These are phyloP conservation scores for Pygathrix nemaeus DNA, from an alignment of 2,113 vertebrate species.

Conservation along the genomic window DNA sequence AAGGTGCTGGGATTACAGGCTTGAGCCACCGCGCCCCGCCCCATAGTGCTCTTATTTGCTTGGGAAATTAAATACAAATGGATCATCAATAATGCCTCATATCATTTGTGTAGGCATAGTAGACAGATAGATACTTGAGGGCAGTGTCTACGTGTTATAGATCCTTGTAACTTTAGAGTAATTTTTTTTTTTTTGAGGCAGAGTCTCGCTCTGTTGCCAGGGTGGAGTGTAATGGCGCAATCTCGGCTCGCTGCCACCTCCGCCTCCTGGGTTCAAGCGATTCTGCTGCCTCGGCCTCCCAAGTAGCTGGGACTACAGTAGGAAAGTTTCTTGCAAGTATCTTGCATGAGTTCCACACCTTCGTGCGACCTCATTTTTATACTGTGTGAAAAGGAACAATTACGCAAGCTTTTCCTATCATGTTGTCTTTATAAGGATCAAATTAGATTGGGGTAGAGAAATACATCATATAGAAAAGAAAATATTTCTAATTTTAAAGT, in stretches of 20 bases:
- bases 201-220: too few relatives aligned
- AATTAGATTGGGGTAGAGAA: not conserved
- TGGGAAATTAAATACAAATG: constrained; percentile 7
- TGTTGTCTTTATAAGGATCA: not conserved
- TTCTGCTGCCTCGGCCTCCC: too few relatives aligned
- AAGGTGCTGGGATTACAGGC: too few relatives aligned
- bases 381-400: not conserved
- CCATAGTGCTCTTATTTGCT: not conserved
- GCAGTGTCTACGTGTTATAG: not conserved
- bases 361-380: not conserved
- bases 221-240: too few relatives aligned
- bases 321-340: not conserved
- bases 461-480: not conserved
- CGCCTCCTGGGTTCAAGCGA: too few relatives aligned
- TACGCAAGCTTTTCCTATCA: not conserved
- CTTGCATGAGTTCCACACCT: not conserved
- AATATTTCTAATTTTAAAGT: not conserved
- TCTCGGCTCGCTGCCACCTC: too few relatives aligned
- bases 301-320: not conserved
- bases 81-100: not conserved
- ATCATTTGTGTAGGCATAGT: not conserved
- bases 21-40: too few relatives aligned
- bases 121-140: not conserved
- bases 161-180: not conserved
- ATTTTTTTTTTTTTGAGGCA: too few relatives aligned